Conservation (phyloP, 2,113 vertebrate genomes). For the Xenus cinereus region DNA sequence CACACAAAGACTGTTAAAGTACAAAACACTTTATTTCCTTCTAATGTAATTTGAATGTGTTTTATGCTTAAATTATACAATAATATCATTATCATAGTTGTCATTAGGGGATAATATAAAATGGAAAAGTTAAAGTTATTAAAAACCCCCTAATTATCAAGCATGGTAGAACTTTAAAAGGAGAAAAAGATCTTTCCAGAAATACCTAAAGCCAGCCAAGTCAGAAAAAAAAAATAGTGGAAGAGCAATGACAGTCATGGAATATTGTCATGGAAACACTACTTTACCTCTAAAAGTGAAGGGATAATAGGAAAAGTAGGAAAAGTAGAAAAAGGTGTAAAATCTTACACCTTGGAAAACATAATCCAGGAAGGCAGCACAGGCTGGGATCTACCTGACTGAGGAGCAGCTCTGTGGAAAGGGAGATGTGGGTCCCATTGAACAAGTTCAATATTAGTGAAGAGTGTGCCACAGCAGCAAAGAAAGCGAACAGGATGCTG, state of each 20-base stretch:
- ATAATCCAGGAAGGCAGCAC: not conserved
- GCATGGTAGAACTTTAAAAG: not conserved
- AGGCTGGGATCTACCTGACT: not conserved
- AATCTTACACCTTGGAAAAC: not conserved
- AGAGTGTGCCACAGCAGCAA: not conserved
- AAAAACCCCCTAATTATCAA: not conserved
- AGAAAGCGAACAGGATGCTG: not conserved
- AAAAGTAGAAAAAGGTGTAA: not conserved
- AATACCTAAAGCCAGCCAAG: not conserved
- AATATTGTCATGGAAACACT: not conserved
- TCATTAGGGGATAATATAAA: not conserved
- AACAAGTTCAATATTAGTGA: not conserved
- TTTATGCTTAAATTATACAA: not conserved
- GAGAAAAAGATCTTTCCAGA: not conserved
- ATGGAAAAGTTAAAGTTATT: not conserved
- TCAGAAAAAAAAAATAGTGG: not conserved
- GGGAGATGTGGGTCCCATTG: not conserved
- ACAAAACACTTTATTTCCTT: not conserved
- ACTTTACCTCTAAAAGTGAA: not conserved
- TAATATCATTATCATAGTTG: not conserved
- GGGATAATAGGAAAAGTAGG: fast-evolving
- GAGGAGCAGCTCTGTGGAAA: not conserved
- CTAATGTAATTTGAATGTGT: not conserved
- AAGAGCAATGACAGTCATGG: not conserved
- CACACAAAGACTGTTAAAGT: not conserved